Base-by-base conservation (phyloP, 2,113 vertebrate species). In the Psammodynastes pulverulentus region DNA sequence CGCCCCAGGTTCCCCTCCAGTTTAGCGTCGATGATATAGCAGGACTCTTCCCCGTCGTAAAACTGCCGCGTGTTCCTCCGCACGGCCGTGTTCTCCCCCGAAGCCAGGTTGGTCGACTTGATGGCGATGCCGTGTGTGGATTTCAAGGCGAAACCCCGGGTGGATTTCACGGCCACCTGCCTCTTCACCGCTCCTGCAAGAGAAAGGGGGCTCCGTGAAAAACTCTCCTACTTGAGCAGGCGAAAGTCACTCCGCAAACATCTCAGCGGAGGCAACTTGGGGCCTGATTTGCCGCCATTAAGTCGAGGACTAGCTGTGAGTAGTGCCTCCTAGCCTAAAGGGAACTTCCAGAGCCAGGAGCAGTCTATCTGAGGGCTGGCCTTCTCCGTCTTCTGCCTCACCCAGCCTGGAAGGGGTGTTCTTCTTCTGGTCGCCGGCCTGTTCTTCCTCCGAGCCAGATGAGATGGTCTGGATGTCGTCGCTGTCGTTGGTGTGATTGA, bases 391-490 rank as follows among this genome's bases (percentile, higher is more conserved):
- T 34, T 43, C 54, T 84, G 1, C 84, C 23, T 46, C 91, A 95
- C 95, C 96, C 89, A 94, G 93, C 0, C 86, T 97, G 1, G 96
- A 94, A 0, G 96, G 92, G 0, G 90, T n/a, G 23, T 95, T 97
- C 91, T 98, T 98, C 95, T 97, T 98, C 92, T 98, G 98, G 6
- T 98, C 98, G 86, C 97, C 98, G 89, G 98, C 98, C 1, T 4
- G 10, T 7, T 99, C 99, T 15, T 97, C 97, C 5, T 98, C 98
- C 0, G 99, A 99, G 53, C 99, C 99, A 0, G 99, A 99, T 91
- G 99, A 99, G 93, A 99, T 99, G 94, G 99, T 99, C 96, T 99
- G 99, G 96, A 99, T 98, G 90, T 99, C 99, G 0, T 99, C 99
- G 3, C 99, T 99, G 97, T 99, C 99, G 0, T 97, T 97, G 1